Evolutionary conservation across 2,888 invertebrate genomes (phyloP), one percentile per base, ranked within the genome.

Genomic region (Acanthosepion lycidas): DNA sequence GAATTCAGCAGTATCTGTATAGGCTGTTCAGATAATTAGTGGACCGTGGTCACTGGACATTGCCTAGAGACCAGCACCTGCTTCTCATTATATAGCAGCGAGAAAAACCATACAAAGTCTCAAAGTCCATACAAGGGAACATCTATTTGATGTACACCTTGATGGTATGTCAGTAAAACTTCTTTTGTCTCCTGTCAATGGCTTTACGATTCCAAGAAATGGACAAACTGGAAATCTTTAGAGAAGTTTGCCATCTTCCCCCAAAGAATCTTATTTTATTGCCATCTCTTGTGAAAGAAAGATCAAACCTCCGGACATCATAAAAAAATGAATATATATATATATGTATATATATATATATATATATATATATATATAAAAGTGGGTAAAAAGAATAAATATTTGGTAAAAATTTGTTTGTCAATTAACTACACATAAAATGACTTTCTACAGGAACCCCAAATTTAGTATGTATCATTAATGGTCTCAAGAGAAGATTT

Each of bases 21-120:
- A 78, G 78, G 78, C 78, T 78, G 78, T n/a, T 78, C 78, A 78
- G 78, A 78, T 78, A 78, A 78, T 78, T 78, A 78, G n/a, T 78
- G n/a, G 78, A n/a, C n/a, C 15, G 78, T 78, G n/a, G 78, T 78
- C 78, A 78, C n/a, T n/a, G 78, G 78, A 78, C 78, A 78, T 78
- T 78, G 33, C 78, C 78, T 78, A 78, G 78, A 78, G 78, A 78
- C 78, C 78, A n/a, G 78, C 78, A 78, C 78, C 78, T 78, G 78
- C 15, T n/a, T 78, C 33, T 23, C 78, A 78, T 78, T 78, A 78
- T 78, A 23, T 78, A 18, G 15, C 33, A 78, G n/a, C n/a, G n/a
- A 78, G 12, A 15, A 78, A 78, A 78, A 78, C 78, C 78, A 78
- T 78, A 78, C n/a, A 78, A 78, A 78, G 78, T 12, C 78, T 78